phyloP scores from a whole-genome alignment of 2,113 vertebrate genomes.

The Chaenogobius annularis region DNA sequence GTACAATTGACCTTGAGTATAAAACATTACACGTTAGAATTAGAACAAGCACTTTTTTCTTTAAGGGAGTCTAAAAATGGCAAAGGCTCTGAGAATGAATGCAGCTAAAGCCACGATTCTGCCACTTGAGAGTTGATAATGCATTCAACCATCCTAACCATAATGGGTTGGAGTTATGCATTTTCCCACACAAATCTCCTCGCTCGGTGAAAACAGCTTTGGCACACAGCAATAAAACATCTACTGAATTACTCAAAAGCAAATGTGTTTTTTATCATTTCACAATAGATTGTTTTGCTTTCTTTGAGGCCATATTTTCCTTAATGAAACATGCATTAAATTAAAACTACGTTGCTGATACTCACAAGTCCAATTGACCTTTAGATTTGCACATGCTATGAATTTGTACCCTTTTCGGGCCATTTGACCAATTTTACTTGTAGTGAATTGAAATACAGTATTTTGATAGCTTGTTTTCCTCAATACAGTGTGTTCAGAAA shows the following conservation, averaged over 20 bases:
- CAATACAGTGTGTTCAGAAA: background rate
- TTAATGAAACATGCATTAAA: background rate
- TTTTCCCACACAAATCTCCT: conserved; percentile 57
- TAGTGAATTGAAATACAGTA: background rate
- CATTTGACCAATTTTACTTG: too few relatives aligned
- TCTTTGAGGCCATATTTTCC: background rate
- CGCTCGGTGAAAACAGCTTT: conserved; percentile 53
- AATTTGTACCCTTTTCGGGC: too few relatives aligned
- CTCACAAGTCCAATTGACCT: too few relatives aligned
- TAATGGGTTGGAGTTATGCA: conserved; percentile 64
- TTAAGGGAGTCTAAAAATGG: conserved; percentile 39
- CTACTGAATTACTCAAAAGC: conserved; percentile 35
- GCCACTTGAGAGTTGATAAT: conserved; percentile 68
- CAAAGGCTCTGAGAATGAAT: conserved; percentile 36
- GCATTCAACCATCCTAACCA: conserved; percentile 26
- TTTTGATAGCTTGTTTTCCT: background rate
- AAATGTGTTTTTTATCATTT: background rate
- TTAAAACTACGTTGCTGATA: too few relatives aligned
- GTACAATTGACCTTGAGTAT: background rate
- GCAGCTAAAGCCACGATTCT: conserved; percentile 57
- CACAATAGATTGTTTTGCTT: background rate
- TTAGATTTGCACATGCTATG: too few relatives aligned
- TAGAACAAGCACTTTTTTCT: background rate
- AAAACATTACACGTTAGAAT: background rate
- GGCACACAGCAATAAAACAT: conserved; percentile 46